These are phyloP conservation scores for Ylistrum balloti DNA, from an alignment of 1,140 invertebrate genomes.

Conservation along the genomic window DNA sequence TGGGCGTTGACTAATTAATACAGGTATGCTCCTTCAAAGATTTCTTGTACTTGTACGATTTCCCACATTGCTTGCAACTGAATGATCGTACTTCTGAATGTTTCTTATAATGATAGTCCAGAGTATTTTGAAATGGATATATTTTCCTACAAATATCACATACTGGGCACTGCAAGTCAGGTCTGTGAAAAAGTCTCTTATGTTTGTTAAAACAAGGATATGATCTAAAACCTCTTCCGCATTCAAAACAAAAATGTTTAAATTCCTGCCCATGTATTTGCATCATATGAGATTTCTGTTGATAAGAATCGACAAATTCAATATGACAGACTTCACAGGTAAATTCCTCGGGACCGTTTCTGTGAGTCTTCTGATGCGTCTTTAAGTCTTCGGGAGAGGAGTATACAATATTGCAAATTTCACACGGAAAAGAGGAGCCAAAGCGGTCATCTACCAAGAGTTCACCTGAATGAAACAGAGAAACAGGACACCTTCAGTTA, in stretches of 20 bases:
- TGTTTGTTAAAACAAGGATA: background rate
- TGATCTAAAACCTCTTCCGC: background rate
- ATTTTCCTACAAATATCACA: conserved; percentile 50
- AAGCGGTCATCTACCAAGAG: background rate
- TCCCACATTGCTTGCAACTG: conserved; percentile 45
- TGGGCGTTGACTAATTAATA: background rate
- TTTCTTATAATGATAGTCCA: conserved; percentile 43
- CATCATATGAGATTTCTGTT: conserved; percentile 2
- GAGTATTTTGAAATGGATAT: conserved; percentile 9
- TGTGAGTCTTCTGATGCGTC: conserved; percentile 27
- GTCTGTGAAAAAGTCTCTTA: conserved; percentile 2
- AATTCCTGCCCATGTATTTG: conserved; percentile 43
- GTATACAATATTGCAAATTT: conserved; percentile 31
- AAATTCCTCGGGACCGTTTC: background rate
- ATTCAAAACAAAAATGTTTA: conserved; percentile 1
- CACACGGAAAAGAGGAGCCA: conserved; percentile 24
- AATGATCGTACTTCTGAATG: conserved; percentile 44
- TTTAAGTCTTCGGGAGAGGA: background rate
- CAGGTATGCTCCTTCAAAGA: conserved; percentile 51
- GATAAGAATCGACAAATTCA: background rate
- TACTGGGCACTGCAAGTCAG: conserved; percentile 26
- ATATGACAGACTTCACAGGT: conserved; percentile 44
- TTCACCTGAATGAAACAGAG: background rate
- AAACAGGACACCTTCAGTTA: background rate
- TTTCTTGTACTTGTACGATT: conserved; percentile 58